Base-by-base conservation (phyloP, 1,140 invertebrate genomes). In the Musca vetustissima region DNA sequence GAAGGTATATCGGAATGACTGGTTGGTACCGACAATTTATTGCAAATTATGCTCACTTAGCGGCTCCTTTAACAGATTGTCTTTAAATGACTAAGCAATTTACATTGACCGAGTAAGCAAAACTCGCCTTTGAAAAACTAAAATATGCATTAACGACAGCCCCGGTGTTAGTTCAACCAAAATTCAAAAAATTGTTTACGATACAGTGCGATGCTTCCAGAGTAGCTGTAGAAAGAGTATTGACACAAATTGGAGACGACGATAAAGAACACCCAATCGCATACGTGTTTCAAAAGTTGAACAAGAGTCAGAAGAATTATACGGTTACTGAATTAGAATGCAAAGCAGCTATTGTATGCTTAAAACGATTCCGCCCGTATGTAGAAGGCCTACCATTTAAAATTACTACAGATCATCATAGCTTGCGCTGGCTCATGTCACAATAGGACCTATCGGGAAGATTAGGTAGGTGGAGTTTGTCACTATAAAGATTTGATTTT, bases 361-460 rank as follows among this genome's bases (percentile, higher is more conserved):
- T 86, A 7, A 74, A 84, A 59, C 15, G 17, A 9, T 85, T 84
- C 67, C 50, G 75, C n/a, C 70, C 71, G 22, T 87, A 83, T 74
- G 59, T 87, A 2, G 77, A 83, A 66, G 80, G 79, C 3, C 74
- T 68, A 11, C 68, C 80, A 14, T 85, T 88, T 66, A 81, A 52
- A 0, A 77, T 86, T 0, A 70, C 83, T n/a, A 86, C 85, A 0
- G 85, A 88, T 69, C 84, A 86, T 68, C 73, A 76, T 47, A 76
- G 82, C 13, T 72, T 87, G 4, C 70, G 71, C 28, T 87, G 83
- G 82, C 72, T 87, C 6, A 70, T 76, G 22, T 76, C 76, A 2
- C 72, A 84, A 2, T 83, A 80, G 70, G 80, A 85, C 64, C 75
- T 79, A 2, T 74, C 70, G 1, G 82, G 78, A 53, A 53, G 85